Percentiles rank a stretch among this genome's conserved stretches.
These are phyloP conservation scores for Stegophylla sp. DNA, from an alignment of 2,888 invertebrate species.

Conservation along the genomic window DNA sequence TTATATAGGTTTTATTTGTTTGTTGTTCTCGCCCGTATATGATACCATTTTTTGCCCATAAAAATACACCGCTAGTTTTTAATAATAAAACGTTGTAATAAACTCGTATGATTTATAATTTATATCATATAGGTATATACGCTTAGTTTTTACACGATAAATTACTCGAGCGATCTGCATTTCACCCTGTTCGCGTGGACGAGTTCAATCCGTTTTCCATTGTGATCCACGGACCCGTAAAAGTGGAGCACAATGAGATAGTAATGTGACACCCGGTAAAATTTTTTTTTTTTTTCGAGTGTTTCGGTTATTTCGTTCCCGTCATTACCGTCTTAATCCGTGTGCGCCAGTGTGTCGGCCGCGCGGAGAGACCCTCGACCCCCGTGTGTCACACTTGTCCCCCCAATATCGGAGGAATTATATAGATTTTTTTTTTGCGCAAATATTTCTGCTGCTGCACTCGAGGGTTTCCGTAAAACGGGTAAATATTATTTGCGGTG, in stretches of 20 bases:
- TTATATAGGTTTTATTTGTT: constrained; percentile 25
- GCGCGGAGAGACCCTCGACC: constrained; percentile 46
- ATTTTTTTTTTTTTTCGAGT: no score
- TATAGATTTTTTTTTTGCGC: background rate
- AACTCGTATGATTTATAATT: background rate
- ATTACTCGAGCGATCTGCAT: constrained; percentile 14
- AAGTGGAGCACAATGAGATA: constrained; percentile 53
- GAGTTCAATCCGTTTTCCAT: constrained; percentile 58
- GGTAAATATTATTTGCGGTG: constrained; percentile 59
- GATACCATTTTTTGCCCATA: background rate
- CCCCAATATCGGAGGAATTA: constrained; percentile 16
- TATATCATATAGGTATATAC: background rate
- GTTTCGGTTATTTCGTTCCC: constrained; percentile 59
- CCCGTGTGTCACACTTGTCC: constrained; percentile 52
- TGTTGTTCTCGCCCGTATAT: background rate
- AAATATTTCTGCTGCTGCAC: no score
- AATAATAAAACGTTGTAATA: background rate
- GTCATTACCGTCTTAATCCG: constrained; percentile 54
- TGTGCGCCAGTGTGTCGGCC: background rate
- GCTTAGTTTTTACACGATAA: background rate
- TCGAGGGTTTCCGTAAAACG: constrained; percentile 48
- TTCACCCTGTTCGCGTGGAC: constrained; percentile 52
- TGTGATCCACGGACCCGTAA: constrained; percentile 56
- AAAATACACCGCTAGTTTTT: background rate
- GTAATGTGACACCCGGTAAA: constrained; percentile 53